These are phyloP conservation scores for Zophobas atratus DNA, from an alignment of 1,140 invertebrate species.

Conservation along the genomic window DNA sequence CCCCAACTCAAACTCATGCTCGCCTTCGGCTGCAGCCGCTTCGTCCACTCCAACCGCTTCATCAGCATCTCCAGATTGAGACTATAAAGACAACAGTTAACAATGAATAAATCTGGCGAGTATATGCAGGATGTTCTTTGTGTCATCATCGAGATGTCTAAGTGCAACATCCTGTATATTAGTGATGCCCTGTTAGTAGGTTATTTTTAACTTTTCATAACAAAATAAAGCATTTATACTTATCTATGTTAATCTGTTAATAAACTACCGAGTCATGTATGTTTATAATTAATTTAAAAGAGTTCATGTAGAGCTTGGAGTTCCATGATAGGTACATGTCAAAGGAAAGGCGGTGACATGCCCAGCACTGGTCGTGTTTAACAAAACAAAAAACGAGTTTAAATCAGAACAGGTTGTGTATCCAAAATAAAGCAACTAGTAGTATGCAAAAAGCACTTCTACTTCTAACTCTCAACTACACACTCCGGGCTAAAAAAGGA, in stretches of 20 bases:
- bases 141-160: background rate
- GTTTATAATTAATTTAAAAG: background rate
- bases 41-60: slow-evolving; percentile 61
- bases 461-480: slow-evolving; percentile 2
- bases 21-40: slow-evolving; percentile 65
- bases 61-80: slow-evolving; percentile 65
- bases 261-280: background rate
- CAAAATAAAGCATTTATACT: slow-evolving; percentile 12
- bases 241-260: background rate
- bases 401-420: too few relatives aligned
- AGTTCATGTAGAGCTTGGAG: slow-evolving; percentile 22
- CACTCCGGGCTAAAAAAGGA: background rate
- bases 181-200: slow-evolving; percentile 8
- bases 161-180: slow-evolving; percentile 13
- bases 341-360: background rate
- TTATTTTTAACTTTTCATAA: background rate
- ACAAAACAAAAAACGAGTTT: too few relatives aligned
- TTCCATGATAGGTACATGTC: background rate
- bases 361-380: background rate
- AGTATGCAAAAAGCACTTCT: slow-evolving; percentile 2
- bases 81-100: slow-evolving; percentile 54
- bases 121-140: slow-evolving; percentile 26
- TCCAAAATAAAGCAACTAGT: slow-evolving; percentile 6
- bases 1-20: slow-evolving; percentile 91
- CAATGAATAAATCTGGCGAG: slow-evolving; percentile 10